phyloP scores from a whole-genome alignment of 2,797 vertebrate species.

The Diplodus puntazzo region DNA sequence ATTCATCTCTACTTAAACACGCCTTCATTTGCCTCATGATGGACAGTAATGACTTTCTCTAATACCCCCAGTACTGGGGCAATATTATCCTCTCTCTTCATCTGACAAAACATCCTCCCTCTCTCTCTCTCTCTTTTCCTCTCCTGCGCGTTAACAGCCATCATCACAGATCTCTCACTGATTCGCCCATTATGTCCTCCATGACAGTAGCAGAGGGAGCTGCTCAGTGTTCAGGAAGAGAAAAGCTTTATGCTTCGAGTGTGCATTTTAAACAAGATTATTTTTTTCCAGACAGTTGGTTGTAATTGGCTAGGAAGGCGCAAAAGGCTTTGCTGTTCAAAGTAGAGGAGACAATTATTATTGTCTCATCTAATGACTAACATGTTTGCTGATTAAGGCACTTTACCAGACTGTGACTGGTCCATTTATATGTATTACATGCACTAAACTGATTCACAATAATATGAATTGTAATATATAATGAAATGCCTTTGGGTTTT shows the following conservation, averaged over 20 bases:
- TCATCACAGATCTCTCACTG: slow-evolving; percentile 49
- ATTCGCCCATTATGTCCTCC: slow-evolving; percentile 35
- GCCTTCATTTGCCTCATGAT: slow-evolving; percentile 70
- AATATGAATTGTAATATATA: no score
- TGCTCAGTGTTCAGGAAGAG: not conserved
- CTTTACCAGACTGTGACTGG: slow-evolving; percentile 2
- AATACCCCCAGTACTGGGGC: slow-evolving; percentile 50
- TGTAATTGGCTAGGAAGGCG: slow-evolving; percentile 9
- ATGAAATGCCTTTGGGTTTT: no score
- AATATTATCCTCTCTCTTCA: slow-evolving; percentile 51
- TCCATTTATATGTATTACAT: not conserved
- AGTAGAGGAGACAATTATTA: not conserved
- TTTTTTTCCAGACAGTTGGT: slow-evolving; percentile 9
- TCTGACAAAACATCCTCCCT: slow-evolving; percentile 39
- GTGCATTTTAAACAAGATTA: slow-evolving; percentile 34
- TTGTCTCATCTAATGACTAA: not conserved
- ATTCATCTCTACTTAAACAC: slow-evolving; percentile 75
- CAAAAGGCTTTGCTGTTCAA: not conserved
- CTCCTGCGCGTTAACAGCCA: slow-evolving; percentile 42
- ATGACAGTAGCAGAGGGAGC: not conserved
- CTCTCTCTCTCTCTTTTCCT: not conserved
- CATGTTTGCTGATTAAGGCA: not conserved
- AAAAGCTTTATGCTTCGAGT: not conserved
- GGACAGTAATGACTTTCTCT: slow-evolving; percentile 74
- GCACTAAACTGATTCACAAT: not conserved